A percentile compares a stretch with the other conserved stretches of the same genome.
These are phyloP conservation scores for Poecilia latipinna DNA, from an alignment of 2,113 vertebrate genomes.

Conservation along the genomic window DNA sequence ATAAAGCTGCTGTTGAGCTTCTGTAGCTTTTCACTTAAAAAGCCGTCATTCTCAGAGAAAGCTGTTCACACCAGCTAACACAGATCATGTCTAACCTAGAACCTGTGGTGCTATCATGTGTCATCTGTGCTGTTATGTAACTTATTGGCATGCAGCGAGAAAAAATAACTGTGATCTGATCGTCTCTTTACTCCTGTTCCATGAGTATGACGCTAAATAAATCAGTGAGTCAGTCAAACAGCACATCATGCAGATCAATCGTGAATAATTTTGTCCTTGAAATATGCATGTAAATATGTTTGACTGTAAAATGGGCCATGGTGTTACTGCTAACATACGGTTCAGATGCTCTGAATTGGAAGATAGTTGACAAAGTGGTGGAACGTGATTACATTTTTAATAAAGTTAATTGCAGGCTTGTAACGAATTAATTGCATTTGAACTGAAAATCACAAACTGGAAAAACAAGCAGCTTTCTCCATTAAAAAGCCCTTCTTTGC, in stretches of 20 bases:
- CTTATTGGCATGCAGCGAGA: background rate
- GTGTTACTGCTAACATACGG: too few species aligned
- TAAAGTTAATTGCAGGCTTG: too few species aligned
- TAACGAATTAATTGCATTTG: too few species aligned
- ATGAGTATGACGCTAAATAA: slow-evolving; percentile 12
- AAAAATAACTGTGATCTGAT: background rate
- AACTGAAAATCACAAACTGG: too few species aligned
- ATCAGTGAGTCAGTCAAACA: background rate
- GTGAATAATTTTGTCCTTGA: background rate
- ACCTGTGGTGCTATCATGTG: slow-evolving; percentile 34
- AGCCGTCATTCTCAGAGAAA: slow-evolving; percentile 3
- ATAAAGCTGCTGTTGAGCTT: background rate
- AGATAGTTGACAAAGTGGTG: too few species aligned
- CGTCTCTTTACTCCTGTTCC: background rate
- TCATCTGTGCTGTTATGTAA: slow-evolving; percentile 48
- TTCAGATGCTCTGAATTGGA: too few species aligned
- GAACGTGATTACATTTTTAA: too few species aligned
- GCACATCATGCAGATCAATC: background rate
- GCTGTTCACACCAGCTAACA: slow-evolving; percentile 7
- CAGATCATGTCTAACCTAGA: slow-evolving; percentile 22
- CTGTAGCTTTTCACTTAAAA: slow-evolving; percentile 8
- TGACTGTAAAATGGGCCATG: too few species aligned
- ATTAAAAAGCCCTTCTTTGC: too few species aligned
- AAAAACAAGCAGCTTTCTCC: too few species aligned
- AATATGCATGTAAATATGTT: too few species aligned